Evolutionary conservation across 2,797 vertebrate genomes (phyloP), one percentile per base, ranked within the genome.

Genomic region (Tapera naevia): DNA sequence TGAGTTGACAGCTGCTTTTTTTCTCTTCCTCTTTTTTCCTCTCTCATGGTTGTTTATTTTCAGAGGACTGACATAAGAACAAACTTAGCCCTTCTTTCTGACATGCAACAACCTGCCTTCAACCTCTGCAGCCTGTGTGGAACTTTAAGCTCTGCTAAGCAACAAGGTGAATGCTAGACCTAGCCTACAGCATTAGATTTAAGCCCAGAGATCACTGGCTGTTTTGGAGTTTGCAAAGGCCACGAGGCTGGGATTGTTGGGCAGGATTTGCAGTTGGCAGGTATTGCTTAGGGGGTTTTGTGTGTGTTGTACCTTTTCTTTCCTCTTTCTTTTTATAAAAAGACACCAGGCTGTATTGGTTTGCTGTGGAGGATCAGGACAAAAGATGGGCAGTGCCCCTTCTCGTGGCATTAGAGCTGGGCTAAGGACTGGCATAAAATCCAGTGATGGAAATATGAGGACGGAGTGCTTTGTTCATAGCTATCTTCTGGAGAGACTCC

Each of bases 141-240:
- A 35, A 25, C 51, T 75, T 27, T n/a, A 25, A 76, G 35, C 43
- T 92, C 25, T 85, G 71, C 94, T 51, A 30, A 70, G 71, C 78
- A 72, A 4, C 32, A 19, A 3, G 0, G 5, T 43, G 43, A 57
- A 24, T 27, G 19, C 48, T 62, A 84, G 78, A 76, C 89, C 83
- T 91, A 80, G 84, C 92, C 86, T 91, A 78, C 60, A 96, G 91
- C 79, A 30, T n/a, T 51, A 32, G 46, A 84, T 87, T 92, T 72
- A 62, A 89, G 66, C 62, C 80, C 48, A 32, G 62, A 91, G 71
- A 81, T 62, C 78, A 19, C 9, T 23, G 54, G 86, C 83, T 84
- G 32, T 61, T 70, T 41, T 70, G 46, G 51, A 51, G 61, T 33
- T 61, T 70, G 37, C 46, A 69, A 48, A 79, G 54, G 86, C 61